A percentile compares a stretch with the other conserved stretches of the same genome.
These are phyloP conservation scores for Operophtera brumata DNA, from an alignment of 2,888 invertebrate genomes.

Conservation along the genomic window DNA sequence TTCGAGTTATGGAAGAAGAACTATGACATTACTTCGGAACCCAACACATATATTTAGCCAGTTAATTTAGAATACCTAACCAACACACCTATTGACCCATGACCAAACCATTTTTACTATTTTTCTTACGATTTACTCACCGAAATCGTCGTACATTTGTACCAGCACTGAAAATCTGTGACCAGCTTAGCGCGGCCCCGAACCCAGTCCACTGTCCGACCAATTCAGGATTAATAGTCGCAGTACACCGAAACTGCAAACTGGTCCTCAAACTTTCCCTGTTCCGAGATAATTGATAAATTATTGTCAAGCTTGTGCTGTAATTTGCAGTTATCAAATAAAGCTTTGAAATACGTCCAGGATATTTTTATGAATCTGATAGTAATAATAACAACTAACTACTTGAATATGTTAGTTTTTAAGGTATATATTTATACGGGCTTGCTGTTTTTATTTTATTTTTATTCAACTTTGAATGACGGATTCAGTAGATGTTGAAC, in stretches of 20 bases:
- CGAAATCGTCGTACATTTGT: constrained; percentile 6
- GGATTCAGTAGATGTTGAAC: too few species aligned
- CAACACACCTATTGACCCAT: too few species aligned
- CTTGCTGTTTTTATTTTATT: too few species aligned
- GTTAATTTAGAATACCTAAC: too few species aligned
- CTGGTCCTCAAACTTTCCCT: constrained; percentile 23
- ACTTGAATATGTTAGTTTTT: too few species aligned
- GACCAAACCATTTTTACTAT: background rate
- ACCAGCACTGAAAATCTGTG: constrained; percentile 13
- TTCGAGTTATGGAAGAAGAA: too few species aligned
- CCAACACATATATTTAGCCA: too few species aligned
- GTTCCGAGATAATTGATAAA: constrained; percentile 20
- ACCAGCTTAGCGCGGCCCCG: constrained; percentile 15
- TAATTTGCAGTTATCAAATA: constrained; percentile 6
- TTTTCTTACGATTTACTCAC: background rate
- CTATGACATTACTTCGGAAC: too few species aligned
- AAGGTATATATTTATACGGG: too few species aligned
- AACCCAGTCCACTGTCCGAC: constrained; percentile 24
- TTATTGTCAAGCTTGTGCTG: constrained; percentile 13
- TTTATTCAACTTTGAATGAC: too few species aligned
- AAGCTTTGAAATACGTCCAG: background rate
- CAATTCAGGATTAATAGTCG: constrained; percentile 34
- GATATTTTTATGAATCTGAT: too few species aligned
- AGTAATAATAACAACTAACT: too few species aligned
- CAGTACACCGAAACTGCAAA: constrained; percentile 22